Evolutionary conservation across 2,113 vertebrate species (phyloP).

Genomic region (Numenius arquata): DNA sequence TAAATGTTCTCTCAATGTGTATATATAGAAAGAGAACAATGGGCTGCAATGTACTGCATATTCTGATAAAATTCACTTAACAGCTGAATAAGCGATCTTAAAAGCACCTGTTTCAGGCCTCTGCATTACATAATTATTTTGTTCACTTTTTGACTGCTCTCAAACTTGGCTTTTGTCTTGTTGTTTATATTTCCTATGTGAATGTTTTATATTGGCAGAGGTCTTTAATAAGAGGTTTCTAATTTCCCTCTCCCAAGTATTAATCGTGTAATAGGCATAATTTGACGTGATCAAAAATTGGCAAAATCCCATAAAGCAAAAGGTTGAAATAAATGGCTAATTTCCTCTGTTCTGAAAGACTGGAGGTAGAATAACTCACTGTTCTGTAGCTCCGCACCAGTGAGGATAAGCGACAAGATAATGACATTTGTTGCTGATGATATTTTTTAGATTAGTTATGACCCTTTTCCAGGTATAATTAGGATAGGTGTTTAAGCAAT

Average conservation of each 20-base stretch:
- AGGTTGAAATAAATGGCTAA: not conserved
- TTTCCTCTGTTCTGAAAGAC: not conserved
- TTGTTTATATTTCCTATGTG: not conserved
- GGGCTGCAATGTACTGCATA: conserved; percentile 15
- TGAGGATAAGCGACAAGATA: not conserved
- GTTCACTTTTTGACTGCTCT: not conserved
- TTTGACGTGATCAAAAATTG: not conserved
- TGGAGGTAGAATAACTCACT: not conserved
- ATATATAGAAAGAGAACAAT: conserved; percentile 59
- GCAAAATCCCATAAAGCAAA: not conserved
- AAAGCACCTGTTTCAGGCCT: conserved; percentile 1
- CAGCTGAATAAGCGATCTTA: conserved; percentile 12
- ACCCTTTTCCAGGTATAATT: not conserved
- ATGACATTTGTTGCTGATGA: not conserved
- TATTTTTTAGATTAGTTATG: not conserved
- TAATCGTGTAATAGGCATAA: not conserved
- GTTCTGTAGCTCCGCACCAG: not conserved
- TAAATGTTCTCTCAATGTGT: conserved; percentile 26
- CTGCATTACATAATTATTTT: not conserved
- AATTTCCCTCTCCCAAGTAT: not conserved
- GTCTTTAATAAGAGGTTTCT: not conserved
- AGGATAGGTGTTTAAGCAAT: not conserved
- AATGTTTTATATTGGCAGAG: not conserved
- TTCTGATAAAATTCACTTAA: conserved; percentile 32
- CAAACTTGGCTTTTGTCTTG: not conserved